Evolutionary conservation across 2,797 vertebrate genomes (phyloP).

Genomic region (Pantherophis alleghaniensis): DNA sequence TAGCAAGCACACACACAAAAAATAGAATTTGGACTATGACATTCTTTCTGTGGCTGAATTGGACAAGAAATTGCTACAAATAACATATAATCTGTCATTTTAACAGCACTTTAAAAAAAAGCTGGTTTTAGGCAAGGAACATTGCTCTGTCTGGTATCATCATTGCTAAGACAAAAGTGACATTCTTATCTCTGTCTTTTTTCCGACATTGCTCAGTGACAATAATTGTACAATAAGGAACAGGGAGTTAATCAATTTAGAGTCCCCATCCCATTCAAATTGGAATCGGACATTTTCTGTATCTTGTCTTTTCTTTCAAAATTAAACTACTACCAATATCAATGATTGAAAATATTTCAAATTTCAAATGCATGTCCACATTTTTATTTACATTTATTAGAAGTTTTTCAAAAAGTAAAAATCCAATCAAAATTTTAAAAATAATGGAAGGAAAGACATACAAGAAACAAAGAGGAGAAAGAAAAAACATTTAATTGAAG

Average conservation of each 20-base stretch:
- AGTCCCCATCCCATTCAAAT: background rate
- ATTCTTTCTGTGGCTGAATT: background rate
- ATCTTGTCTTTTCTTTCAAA: background rate
- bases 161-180: background rate
- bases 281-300: background rate
- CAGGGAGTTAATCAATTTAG: background rate
- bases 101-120: background rate
- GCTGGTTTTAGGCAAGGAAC: background rate
- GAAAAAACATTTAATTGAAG: background rate
- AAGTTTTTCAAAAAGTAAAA: background rate
- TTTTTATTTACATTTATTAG: background rate
- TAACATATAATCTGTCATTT: background rate
- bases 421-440: background rate
- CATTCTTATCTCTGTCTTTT: background rate
- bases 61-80: background rate
- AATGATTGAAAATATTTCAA: background rate
- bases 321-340: background rate
- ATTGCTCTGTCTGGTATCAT: background rate
- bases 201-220: background rate
- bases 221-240: background rate
- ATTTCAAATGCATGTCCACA: background rate
- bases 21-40: background rate
- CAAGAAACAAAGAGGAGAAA: background rate
- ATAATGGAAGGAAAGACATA: background rate
- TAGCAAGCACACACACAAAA: background rate